phyloP scores from a whole-genome alignment of 2,113 vertebrate genomes.

The Aspiorhynchus laticeps region DNA sequence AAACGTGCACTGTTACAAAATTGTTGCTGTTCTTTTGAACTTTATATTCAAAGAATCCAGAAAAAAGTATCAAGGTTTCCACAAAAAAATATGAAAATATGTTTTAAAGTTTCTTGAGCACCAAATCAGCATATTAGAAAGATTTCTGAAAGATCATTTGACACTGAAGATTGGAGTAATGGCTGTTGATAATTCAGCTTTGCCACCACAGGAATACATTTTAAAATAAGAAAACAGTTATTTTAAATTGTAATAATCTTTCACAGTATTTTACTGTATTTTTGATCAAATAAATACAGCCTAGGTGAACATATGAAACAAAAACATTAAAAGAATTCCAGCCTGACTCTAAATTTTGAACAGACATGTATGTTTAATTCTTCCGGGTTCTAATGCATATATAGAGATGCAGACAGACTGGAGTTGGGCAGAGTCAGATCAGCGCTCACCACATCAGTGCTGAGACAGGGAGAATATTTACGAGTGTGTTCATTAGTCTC shows the following conservation, averaged over 20 bases:
- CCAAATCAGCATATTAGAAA: no score
- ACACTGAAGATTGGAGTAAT: no score
- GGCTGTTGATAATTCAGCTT: no score
- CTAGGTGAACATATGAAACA: no score
- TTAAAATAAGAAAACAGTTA: neutral
- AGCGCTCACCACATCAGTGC: constrained; percentile 67
- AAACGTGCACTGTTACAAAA: no score
- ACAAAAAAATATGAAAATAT: neutral
- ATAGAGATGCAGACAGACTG: constrained; percentile 28
- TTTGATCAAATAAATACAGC: no score
- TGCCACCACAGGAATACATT: no score
- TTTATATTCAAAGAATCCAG: neutral
- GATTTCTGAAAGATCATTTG: no score
- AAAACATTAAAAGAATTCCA: no score
- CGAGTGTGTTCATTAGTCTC: constrained; percentile 61
- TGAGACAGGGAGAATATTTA: constrained; percentile 67
- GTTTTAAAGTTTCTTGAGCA: neutral
- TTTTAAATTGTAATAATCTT: neutral
- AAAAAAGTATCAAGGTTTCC: neutral
- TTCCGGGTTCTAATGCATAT: neutral
- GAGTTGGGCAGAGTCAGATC: constrained; percentile 49
- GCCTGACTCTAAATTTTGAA: neutral
- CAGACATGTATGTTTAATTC: neutral
- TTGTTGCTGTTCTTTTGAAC: neutral
- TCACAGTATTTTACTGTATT: neutral